Evolutionary conservation across 1,140 invertebrate genomes (phyloP).

Genomic region (Venturia canescens): DNA sequence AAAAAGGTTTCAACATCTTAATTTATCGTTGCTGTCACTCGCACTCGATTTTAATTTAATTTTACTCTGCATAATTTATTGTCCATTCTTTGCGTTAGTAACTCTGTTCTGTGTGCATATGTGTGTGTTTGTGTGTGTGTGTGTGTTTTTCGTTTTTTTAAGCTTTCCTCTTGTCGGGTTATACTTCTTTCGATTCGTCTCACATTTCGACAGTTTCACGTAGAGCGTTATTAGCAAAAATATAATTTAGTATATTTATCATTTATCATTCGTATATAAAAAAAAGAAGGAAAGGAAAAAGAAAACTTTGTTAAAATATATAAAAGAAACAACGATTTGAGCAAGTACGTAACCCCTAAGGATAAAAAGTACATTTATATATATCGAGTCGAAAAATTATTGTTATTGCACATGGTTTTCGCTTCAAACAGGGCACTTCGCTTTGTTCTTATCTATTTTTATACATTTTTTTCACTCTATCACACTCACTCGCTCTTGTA

Average conservation of each 20-base stretch:
- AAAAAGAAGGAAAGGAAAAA: neutral
- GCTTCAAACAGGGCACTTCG: slow-evolving; percentile 51
- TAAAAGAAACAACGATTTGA: slow-evolving; percentile 75
- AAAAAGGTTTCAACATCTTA: neutral
- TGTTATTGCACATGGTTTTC: slow-evolving; percentile 73
- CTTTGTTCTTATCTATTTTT: neutral
- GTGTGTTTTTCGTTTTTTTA: neutral
- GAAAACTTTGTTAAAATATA: slow-evolving; percentile 70
- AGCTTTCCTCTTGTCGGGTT: too few species aligned
- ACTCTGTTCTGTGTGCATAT: too few species aligned
- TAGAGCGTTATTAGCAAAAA: slow-evolving; percentile 69
- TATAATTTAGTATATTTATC: slow-evolving; percentile 71
- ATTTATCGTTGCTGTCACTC: slow-evolving; percentile 17
- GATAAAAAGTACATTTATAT: slow-evolving; percentile 57
- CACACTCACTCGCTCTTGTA: slow-evolving; percentile 32
- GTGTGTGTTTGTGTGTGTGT: too few species aligned
- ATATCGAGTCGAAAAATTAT: slow-evolving; percentile 63
- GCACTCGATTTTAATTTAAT: slow-evolving; percentile 6
- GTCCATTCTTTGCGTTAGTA: slow-evolving; percentile 18
- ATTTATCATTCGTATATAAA: slow-evolving; percentile 61
- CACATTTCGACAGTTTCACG: slow-evolving; percentile 52
- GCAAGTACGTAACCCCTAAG: slow-evolving; percentile 68
- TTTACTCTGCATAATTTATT: slow-evolving; percentile 25
- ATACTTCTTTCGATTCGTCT: slow-evolving; percentile 7
- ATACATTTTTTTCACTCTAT: neutral